A percentile compares a stretch with the other conserved stretches of the same genome.
phyloP scores from a whole-genome alignment of 2,888 invertebrate species.

The Mythimna albipuncta region DNA sequence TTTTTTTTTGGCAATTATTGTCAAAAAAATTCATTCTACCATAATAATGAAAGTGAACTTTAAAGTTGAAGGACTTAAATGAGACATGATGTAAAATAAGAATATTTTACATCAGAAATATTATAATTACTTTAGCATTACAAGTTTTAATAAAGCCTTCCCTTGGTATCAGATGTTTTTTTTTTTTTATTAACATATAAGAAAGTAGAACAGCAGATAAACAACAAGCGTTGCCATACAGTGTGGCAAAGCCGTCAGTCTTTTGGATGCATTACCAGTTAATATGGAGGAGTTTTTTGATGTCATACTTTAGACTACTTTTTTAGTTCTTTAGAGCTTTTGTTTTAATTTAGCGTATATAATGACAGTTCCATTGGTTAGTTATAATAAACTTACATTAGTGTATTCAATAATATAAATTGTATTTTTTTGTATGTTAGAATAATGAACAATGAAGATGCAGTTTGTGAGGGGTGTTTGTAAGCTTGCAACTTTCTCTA shows the following conservation, averaged over 20 bases:
- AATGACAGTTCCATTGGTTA: too few species aligned
- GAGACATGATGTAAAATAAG: background rate
- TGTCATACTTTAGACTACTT: too few species aligned
- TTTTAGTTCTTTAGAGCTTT: too few species aligned
- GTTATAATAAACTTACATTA: background rate
- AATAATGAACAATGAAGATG: conserved; percentile 20
- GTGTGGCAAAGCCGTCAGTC: too few species aligned
- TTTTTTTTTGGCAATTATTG: conserved; percentile 12
- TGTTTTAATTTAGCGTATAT: too few species aligned
- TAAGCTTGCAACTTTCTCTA: conserved; percentile 17
- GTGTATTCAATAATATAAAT: background rate
- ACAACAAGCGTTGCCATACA: too few species aligned
- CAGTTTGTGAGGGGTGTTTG: conserved; percentile 18
- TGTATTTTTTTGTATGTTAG: conserved; percentile 27
- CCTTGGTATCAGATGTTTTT: too few species aligned
- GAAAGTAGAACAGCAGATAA: too few species aligned
- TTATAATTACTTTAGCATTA: background rate
- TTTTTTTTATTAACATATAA: too few species aligned
- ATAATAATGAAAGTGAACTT: too few species aligned
- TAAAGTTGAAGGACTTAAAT: background rate
- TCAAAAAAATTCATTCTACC: background rate
- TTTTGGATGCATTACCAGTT: too few species aligned
- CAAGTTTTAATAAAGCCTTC: background rate
- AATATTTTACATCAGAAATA: background rate
- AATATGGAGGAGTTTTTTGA: too few species aligned